Conservation (phyloP, 2,888 invertebrate genomes). For the Nipponacmea schrenckii region DNA sequence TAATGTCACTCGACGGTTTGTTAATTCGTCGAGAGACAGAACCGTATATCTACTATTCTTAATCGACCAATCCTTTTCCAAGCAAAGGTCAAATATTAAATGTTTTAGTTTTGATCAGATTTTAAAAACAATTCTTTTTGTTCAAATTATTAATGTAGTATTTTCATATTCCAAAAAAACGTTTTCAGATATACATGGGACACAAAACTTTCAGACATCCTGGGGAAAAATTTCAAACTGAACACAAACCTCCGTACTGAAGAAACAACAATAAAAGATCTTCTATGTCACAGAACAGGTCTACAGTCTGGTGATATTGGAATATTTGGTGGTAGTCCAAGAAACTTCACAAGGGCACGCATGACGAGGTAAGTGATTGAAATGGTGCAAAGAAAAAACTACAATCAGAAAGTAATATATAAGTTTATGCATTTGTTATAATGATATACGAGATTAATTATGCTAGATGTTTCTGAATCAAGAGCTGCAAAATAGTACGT, state of each 20-base stretch:
- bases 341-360: not conserved
- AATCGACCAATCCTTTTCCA: too few relatives aligned
- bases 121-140: too few relatives aligned
- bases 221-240: conserved; percentile 22
- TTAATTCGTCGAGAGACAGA: too few relatives aligned
- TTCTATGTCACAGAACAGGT: conserved; percentile 21
- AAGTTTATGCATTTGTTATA: not conserved
- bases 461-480: too few relatives aligned
- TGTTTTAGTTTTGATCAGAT: too few relatives aligned
- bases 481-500: too few relatives aligned
- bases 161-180: too few relatives aligned
- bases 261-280: conserved; percentile 19
- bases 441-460: too few relatives aligned
- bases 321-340: conserved; percentile 5
- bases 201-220: conserved; percentile 12
- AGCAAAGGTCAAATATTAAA: too few relatives aligned
- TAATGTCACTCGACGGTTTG: too few relatives aligned
- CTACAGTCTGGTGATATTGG: conserved; percentile 9
- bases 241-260: conserved; percentile 5
- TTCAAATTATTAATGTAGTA: too few relatives aligned
- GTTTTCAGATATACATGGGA: conserved; percentile 17
- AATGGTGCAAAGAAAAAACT: not conserved
- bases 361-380: conserved; percentile 10
- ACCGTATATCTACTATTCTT: too few relatives aligned
- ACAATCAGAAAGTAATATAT: not conserved